Evolutionary conservation across 2,797 vertebrate genomes (phyloP).

Genomic region (Thripadectes ignobilis): DNA sequence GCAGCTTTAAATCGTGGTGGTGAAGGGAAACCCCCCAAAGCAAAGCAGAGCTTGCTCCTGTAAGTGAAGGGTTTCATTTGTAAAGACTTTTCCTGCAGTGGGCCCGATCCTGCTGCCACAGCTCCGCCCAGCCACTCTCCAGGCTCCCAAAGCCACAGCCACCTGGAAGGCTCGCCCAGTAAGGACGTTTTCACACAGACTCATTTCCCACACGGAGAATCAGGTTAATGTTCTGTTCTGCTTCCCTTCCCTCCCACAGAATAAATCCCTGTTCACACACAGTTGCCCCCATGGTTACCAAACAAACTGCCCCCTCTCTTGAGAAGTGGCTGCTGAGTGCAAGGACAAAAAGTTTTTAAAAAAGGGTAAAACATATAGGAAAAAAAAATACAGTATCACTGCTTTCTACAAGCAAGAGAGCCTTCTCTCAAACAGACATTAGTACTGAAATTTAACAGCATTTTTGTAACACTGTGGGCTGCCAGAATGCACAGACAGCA

Average conservation of each 20-base stretch:
- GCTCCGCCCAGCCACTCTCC: neutral
- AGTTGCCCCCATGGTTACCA: neutral
- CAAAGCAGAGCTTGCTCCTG: neutral
- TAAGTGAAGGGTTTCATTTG: constrained; percentile 5
- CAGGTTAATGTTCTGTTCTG: neutral
- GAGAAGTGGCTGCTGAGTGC: neutral
- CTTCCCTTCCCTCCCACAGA: neutral
- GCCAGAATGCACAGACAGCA: neutral
- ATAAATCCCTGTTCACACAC: neutral
- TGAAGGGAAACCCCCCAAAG: constrained; percentile 36
- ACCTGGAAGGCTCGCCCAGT: neutral
- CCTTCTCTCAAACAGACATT: neutral
- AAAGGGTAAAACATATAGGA: neutral
- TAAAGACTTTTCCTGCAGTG: neutral
- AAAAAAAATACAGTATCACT: neutral
- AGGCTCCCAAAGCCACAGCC: neutral
- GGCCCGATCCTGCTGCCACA: neutral
- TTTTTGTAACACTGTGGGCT: neutral
- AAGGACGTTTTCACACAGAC: neutral
- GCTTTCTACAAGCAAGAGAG: neutral
- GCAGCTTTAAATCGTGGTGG: neutral
- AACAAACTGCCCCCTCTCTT: neutral
- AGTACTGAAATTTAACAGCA: neutral
- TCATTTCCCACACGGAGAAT: constrained; percentile 11
- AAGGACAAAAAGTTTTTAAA: neutral